These are phyloP conservation scores for Drosophila lacteicornis DNA, from an alignment of 1,140 invertebrate genomes.

Conservation along the genomic window DNA sequence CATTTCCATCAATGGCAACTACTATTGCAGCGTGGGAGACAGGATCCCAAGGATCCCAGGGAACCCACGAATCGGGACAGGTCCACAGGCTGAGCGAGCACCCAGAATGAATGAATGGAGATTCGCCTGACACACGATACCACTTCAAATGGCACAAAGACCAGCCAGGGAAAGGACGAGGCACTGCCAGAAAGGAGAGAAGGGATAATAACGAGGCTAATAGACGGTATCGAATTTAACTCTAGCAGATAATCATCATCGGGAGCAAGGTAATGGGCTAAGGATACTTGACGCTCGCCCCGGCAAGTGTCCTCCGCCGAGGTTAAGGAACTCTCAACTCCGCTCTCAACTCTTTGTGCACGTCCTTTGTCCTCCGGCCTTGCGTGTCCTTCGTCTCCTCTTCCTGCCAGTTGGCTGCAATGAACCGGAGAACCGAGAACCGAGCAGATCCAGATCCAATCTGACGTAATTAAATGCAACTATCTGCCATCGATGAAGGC, in stretches of 20 bases:
- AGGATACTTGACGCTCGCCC: slow-evolving; percentile 73
- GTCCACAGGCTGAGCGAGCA: slow-evolving; percentile 34
- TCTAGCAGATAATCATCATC: slow-evolving; percentile 83
- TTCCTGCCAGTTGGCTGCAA: slow-evolving; percentile 59
- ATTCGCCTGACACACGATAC: slow-evolving; percentile 76
- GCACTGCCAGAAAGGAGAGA: slow-evolving; percentile 22
- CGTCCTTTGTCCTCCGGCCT: slow-evolving; percentile 34
- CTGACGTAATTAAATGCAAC: slow-evolving; percentile 72
- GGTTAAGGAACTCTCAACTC: slow-evolving; percentile 60
- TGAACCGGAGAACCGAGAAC: slow-evolving; percentile 71
- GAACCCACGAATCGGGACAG: slow-evolving; percentile 13
- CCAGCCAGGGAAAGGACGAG: not conserved
- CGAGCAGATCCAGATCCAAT: slow-evolving; percentile 52
- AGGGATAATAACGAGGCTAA: slow-evolving; percentile 84
- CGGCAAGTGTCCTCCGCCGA: slow-evolving; percentile 60
- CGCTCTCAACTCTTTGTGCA: slow-evolving; percentile 42
- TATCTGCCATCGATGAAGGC: slow-evolving; percentile 55
- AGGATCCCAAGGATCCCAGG: not conserved
- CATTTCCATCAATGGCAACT: slow-evolving; percentile 72
- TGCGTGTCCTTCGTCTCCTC: slow-evolving; percentile 40
- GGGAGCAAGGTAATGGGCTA: slow-evolving; percentile 63
- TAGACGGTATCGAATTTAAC: slow-evolving; percentile 84
- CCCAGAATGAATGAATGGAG: slow-evolving; percentile 51
- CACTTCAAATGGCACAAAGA: slow-evolving; percentile 70
- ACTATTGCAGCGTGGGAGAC: slow-evolving; percentile 70